phyloP scores from a whole-genome alignment of 2,113 vertebrate genomes.

The Orthonyx spaldingii region DNA sequence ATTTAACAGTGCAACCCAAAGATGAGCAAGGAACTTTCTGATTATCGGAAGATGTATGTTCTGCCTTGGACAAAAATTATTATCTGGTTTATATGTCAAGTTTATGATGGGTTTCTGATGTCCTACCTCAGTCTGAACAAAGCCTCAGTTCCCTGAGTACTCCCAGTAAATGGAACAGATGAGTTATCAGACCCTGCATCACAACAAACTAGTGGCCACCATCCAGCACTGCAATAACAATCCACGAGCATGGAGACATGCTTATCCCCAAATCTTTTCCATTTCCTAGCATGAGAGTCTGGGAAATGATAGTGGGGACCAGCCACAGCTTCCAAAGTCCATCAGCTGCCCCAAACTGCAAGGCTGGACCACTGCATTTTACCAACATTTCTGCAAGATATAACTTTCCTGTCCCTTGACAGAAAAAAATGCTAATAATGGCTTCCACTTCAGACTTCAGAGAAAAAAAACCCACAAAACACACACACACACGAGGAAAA shows the following conservation, averaged over 20 bases:
- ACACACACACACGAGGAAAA: not conserved
- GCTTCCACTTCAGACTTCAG: not conserved
- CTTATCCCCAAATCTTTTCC: not conserved
- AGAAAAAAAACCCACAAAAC: not conserved
- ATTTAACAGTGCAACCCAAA: not conserved
- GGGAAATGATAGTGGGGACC: not conserved
- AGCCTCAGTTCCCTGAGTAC: not conserved
- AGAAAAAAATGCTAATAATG: not conserved
- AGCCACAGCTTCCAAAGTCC: not conserved
- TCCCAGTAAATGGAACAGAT: not conserved
- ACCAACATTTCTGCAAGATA: not conserved
- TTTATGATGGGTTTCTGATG: not conserved
- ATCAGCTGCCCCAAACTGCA: not conserved
- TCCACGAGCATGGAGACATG: fast-evolving
- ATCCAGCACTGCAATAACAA: not conserved
- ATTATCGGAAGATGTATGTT: not conserved
- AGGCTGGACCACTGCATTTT: not conserved
- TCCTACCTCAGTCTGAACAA: not conserved
- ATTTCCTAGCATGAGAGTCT: not conserved
- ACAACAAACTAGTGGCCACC: not conserved
- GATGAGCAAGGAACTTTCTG: not conserved
- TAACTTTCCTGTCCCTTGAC: not conserved
- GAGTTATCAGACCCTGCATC: not conserved
- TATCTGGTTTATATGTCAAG: not conserved
- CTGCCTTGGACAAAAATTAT: not conserved